Evolutionary conservation across 2,888 invertebrate species (phyloP), one percentile per base, ranked within the genome.

Genomic region (Acleris cristana): DNA sequence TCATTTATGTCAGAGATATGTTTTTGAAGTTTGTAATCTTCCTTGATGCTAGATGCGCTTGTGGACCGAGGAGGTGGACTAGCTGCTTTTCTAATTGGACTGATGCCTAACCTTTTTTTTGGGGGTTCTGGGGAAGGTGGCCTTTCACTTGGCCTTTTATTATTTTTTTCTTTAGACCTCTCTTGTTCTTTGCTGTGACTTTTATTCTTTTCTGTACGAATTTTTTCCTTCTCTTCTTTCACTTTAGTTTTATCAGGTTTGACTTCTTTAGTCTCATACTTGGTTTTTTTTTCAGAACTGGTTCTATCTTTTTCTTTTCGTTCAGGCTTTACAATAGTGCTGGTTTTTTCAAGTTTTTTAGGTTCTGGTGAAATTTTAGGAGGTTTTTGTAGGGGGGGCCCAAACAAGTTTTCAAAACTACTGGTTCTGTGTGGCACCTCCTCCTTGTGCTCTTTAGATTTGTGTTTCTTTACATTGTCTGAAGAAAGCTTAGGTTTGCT

Each of bases 401-500:
- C 98, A 90, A 98, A 98, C 53, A 98, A 89, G 76, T 95, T 96
- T 58, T 95, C 95, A 86, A 98, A 98, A 70, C 95, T 94, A 77
- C 94, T 94, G 8, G 92, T 88, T 82, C 94, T 95, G 23, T 91
- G 90, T 53, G 93, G 89, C 56, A 93, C 85, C 76, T 95, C 95
- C 73, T 93, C 86, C 73, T 94, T 94, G 71, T 88, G 90, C 70
- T 93, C 93, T 79, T 94, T 94, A 49, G 89, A 81, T 83, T 95
- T 95, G 74, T 94, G 94, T 85, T 95, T 95, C 73, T 95, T 95
- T 8, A 83, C 79, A 81, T 84, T 91, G 70, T 93, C 92, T 67
- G 95, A 94, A 68, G 94, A 94, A 40, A 95, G 80, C 84, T 96
- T 96, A 16, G 96, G 95, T 85, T 96, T 96, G 71, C 95, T 95